Conservation (phyloP, 1,140 invertebrate genomes). For the Parasteatoda tepidariorum region DNA sequence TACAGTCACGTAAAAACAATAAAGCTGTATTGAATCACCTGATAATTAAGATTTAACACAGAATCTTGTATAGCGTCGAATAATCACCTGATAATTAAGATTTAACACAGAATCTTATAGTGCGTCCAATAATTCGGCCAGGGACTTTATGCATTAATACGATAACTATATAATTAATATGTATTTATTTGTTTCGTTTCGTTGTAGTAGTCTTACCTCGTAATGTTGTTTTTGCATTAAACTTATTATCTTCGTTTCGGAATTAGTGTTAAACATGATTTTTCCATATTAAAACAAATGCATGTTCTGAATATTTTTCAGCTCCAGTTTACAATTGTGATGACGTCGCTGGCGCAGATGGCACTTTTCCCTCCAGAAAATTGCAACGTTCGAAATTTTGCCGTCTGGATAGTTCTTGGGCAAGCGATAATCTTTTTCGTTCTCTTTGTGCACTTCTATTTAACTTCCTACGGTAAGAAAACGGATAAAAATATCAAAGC, state of each 20-base stretch:
- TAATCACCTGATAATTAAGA: too few species aligned
- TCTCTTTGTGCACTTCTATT: constrained; percentile 46
- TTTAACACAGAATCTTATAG: too few species aligned
- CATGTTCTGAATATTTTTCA: background rate
- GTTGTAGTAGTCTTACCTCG: background rate
- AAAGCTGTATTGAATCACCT: too few species aligned
- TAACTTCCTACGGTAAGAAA: constrained; percentile 30
- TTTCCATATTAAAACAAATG: background rate
- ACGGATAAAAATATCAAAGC: background rate
- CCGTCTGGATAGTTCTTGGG: constrained; percentile 1
- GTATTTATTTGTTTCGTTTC: background rate
- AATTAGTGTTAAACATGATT: background rate
- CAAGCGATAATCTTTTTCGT: constrained; percentile 41
- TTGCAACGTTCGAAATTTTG: background rate
- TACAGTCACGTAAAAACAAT: too few species aligned
- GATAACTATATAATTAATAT: too few species aligned
- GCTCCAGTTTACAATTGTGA: background rate
- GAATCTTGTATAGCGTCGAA: too few species aligned
- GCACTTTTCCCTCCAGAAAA: constrained; percentile 52
- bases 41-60: too few species aligned
- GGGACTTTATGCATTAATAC: too few species aligned
- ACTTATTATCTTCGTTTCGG: background rate
- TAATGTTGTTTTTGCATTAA: background rate
- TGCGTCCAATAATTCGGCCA: too few species aligned
- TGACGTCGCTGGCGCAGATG: background rate